Evolutionary conservation across 2,797 vertebrate species (phyloP), one percentile per base, ranked within the genome.

Genomic region (Danio aesculapii): DNA sequence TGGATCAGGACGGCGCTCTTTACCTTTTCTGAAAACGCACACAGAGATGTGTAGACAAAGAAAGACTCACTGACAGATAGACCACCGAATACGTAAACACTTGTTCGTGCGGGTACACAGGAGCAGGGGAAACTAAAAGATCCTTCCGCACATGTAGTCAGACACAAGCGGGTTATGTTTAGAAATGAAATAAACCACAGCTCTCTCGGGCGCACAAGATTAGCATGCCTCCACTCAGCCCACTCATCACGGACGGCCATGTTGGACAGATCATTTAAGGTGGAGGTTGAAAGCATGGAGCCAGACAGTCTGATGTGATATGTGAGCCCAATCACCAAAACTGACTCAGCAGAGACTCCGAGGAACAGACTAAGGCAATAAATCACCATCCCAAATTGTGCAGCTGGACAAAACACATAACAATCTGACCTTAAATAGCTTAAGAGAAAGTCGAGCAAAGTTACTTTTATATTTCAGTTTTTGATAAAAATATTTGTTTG

Each of bases 121-220:
- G 52, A 70, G 39, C 39, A 19, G 30, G 30, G 30, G 30, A 30
- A 30, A 30, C 30, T 30, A 3, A 30, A 30, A 30, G 30, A 30
- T 30, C 30, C 30, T 30, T 30, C 30, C 30, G 30, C 30, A 30
- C 30, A 30, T 30, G 30, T 30, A 61, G 72, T 63, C 77, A 71
- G 70, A 91, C 89, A 92, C 88, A 86, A 75, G 53, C 81, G 77
- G 88, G 81, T 91, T 93, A 94, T 92, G 86, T 92, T 91, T 93
- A 93, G 91, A 63, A 75, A 63, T 81, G 79, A 87, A 91, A 90
- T 90, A 90, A 90, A 91, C 90, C 85, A 82, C 82, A 85, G 70
- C 75, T 77, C 66, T 82, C 66, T 75, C n/a, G 11, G 68, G 67
- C 43, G 43, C 76, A 67, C 80, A 68, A 76, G 72, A 73, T 84